phyloP scores from a whole-genome alignment of 2,888 invertebrate genomes.

The Gisinianus flammeolus region DNA sequence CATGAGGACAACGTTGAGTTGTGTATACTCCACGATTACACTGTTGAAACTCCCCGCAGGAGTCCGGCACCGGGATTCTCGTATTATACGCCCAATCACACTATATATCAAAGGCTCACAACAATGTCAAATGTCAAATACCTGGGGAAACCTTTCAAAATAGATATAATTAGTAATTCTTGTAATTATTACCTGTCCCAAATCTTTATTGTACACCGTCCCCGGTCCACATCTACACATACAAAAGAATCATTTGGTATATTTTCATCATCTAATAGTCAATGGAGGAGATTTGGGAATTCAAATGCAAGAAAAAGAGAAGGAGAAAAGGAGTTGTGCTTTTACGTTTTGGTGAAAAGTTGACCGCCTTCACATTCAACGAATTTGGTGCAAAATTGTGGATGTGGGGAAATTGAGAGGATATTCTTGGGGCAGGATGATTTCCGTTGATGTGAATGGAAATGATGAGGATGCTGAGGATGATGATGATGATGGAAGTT shows the following conservation, averaged over 20 bases:
- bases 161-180: background rate
- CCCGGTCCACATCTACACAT: slow-evolving; percentile 54
- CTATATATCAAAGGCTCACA: slow-evolving; percentile 15
- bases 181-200: background rate
- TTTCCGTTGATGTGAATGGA: background rate
- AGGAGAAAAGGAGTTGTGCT: background rate
- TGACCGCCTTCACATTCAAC: slow-evolving; percentile 54
- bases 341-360: slow-evolving; percentile 47
- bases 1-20: slow-evolving; percentile 34
- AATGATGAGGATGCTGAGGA: background rate
- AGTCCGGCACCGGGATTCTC: slow-evolving; percentile 31
- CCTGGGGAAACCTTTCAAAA: background rate
- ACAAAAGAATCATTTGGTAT: too few relatives aligned
- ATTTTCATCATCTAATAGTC: too few relatives aligned
- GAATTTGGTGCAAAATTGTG: slow-evolving; percentile 49
- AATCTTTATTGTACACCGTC: slow-evolving; percentile 49
- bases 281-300: background rate
- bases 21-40: slow-evolving; percentile 43
- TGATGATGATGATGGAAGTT: background rate
- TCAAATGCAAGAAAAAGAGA: background rate
- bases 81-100: slow-evolving; percentile 55
- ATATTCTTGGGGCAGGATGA: background rate
- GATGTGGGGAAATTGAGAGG: slow-evolving; percentile 47
- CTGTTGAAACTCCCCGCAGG: slow-evolving; percentile 45
- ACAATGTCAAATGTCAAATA: too few relatives aligned